Evolutionary conservation across 2,888 invertebrate genomes (phyloP), one percentile per base, ranked within the genome.

Genomic region (Amphiduros pacificus): DNA sequence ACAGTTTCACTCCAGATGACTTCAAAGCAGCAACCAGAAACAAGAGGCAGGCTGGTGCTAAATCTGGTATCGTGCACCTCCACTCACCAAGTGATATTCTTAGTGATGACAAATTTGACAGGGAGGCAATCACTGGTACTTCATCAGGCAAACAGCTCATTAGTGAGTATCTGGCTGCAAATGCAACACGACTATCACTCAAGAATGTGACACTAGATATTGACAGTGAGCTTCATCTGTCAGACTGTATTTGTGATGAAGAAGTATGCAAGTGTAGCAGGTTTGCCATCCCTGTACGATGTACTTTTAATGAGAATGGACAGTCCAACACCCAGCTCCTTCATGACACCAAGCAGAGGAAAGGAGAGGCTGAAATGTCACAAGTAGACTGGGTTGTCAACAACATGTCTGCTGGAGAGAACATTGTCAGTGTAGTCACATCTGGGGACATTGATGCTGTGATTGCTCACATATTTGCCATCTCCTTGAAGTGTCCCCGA

Each of bases 1-100:
- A n/a, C n/a, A 67, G 17, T 6, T 67, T 62, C 24, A 67, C 67
- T n/a, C 67, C 65, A 2, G 65, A 67, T 51, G 28, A 20, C 2
- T 63, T 67, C 14, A 61, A 67, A 28, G 48, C 50, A 9, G 53
- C 40, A 32, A 67, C 61, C 51, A 11, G 48, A 20, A 4, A 24
- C 22, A 24, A 51, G n/a, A n/a, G 51, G 22, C 44, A 44, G n/a
- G 5, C 17, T 14, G 9, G 6, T 6, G 17, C n/a, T 24, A n/a
- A 51, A 27, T 5, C 17, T 3, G n/a, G 22, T 9, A 24, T 51
- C 26, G 51, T 26, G 29, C 58, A 24, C n/a, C 17, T 58, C 49
- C 32, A 59, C n/a, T 32, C 48, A 48, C 49, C 41, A 55, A 27
- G 40, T 58, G 36, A 51, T 28, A 55, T 55, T 22, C 17, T 22